Evolutionary conservation across 1,140 invertebrate genomes (phyloP).

Genomic region (Apis cerana): DNA sequence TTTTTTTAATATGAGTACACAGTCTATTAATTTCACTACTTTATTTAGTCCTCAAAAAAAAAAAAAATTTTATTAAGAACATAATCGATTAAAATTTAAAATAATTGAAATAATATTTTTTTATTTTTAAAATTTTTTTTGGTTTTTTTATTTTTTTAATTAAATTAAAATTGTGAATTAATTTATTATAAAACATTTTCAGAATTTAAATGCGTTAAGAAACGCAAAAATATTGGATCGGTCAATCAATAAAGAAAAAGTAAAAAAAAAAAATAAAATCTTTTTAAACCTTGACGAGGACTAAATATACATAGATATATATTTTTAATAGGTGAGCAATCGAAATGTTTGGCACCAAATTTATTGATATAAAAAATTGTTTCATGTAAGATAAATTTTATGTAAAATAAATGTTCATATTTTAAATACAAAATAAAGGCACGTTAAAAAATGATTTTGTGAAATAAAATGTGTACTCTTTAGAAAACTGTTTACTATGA

Average conservation of each 20-base stretch:
- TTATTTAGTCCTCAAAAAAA: neutral
- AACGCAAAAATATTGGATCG: neutral
- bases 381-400: neutral
- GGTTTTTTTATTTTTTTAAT: neutral
- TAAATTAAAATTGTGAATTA: neutral
- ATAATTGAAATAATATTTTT: neutral
- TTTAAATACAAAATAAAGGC: conserved; percentile 4
- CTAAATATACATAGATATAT: neutral
- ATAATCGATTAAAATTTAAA: neutral
- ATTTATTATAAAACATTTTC: neutral
- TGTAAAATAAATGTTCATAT: neutral
- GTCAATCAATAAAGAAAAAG: neutral
- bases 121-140: neutral
- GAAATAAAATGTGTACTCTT: neutral
- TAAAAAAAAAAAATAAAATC: neutral
- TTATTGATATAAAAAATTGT: neutral
- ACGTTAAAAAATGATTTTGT: neutral
- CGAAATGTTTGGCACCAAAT: conserved; percentile 15
- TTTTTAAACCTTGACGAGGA: neutral
- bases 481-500: neutral
- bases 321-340: neutral
- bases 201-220: neutral
- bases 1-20: neutral
- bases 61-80: neutral
- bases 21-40: neutral